Evolutionary conservation across 2,888 invertebrate genomes (phyloP), one percentile per base, ranked within the genome.

Genomic region (Eupelmus urozonus): DNA sequence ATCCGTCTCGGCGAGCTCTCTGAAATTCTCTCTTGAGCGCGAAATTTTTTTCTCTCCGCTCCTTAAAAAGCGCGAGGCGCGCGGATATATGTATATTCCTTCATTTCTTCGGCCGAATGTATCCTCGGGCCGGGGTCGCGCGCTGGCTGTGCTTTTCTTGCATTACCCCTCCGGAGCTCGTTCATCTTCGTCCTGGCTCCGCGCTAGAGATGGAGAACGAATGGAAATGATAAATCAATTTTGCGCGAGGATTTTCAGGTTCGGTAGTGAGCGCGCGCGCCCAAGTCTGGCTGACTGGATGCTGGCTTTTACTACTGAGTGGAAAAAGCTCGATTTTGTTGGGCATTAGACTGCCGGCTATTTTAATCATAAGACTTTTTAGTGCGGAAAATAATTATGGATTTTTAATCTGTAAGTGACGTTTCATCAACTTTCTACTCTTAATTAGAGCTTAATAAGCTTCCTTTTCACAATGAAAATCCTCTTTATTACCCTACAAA

Each of bases 191-290:
- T 66, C 51, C 9, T 2, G 13, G 23, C 7, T 11, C 40, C 11
- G 59, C 13, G 20, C 9, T 25, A 18, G 29, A 45, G 13, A n/a
- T 16, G 66, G 27, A 27, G n/a, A 53, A 51, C 29, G 29, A 66
- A 66, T 66, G 51, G 9, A 18, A 29, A 66, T 51, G 29, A 66
- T 66, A 49, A 49, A 51, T 66, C 49, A 51, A 27, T 66, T 29
- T 66, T 66, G 27, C 18, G 40, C 40, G 51, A 34, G 9, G 9
- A 3, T 34, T 34, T 34, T 34, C 9, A 34, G 34, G 3, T 9
- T 34, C n/a, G n/a, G n/a, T n/a, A n/a, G n/a, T n/a, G n/a, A n/a
- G n/a, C n/a, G n/a, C n/a, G n/a, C n/a, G n/a, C n/a, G n/a, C n/a
- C 9, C 34, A 34, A 34, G 9, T n/a, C 34, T 34, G 34, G 3